phyloP scores from a whole-genome alignment of 2,888 invertebrate genomes.

The Cephus nigrinus region DNA sequence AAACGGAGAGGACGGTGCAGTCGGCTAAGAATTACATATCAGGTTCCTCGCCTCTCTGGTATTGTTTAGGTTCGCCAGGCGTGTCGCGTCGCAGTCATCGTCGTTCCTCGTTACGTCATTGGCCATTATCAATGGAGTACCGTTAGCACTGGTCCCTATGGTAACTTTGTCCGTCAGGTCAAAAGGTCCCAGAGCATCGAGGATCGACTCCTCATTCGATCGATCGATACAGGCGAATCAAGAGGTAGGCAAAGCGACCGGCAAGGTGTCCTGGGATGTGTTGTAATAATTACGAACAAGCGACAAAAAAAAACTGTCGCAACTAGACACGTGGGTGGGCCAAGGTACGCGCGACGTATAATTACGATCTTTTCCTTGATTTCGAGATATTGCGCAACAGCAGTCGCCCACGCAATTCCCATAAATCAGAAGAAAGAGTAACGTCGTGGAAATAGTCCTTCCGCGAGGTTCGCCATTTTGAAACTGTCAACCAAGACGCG shows the following conservation, averaged over 20 bases:
- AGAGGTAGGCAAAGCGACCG: neutral
- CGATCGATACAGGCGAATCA: neutral
- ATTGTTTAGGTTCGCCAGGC: neutral
- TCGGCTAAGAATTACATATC: neutral
- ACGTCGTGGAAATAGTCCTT: neutral
- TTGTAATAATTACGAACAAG: neutral
- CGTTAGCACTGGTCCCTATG: neutral
- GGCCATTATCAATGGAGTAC: neutral
- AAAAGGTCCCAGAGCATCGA: neutral
- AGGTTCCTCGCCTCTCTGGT: neutral
- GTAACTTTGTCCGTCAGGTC: neutral
- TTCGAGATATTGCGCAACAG: neutral
- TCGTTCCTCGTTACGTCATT: neutral
- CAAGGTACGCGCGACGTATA: neutral
- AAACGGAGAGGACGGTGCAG: neutral
- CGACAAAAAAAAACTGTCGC: neutral
- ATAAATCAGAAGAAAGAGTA: neutral
- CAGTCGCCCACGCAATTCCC: neutral
- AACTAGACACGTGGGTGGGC: neutral
- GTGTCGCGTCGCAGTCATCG: neutral
- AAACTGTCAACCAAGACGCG: neutral
- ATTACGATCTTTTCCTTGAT: neutral
- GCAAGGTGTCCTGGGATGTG: neutral
- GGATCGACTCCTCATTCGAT: neutral
- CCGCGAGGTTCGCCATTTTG: neutral